A percentile compares a stretch with the other conserved stretches of the same genome.
phyloP scores from a whole-genome alignment of 2,797 vertebrate species.

The Pseudochirops corinnae region DNA sequence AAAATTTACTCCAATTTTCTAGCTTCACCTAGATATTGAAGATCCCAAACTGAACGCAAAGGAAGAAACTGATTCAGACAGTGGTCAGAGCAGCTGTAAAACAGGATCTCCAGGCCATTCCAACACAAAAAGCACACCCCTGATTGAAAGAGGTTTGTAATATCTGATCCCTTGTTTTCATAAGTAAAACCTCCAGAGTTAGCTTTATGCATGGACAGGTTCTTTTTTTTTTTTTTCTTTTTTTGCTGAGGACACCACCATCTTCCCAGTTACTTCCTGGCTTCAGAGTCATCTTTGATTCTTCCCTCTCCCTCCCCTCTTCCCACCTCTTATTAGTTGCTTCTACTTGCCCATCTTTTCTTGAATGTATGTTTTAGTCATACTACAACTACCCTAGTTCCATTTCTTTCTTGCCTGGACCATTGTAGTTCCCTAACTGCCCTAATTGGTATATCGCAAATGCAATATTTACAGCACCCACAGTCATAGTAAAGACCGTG shows the following conservation, averaged over 20 bases:
- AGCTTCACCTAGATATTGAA: conserved; percentile 66
- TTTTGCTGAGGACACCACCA: conserved; percentile 3
- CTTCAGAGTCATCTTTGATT: not conserved
- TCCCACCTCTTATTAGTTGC: not conserved
- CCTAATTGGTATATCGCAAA: too few species aligned
- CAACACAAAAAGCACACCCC: not conserved
- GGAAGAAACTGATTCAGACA: conserved; percentile 82
- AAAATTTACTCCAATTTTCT: conserved; percentile 24
- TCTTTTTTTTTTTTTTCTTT: conserved; percentile 52
- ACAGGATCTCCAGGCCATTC: conserved; percentile 27
- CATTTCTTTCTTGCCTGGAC: not conserved
- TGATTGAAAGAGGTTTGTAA: conserved; percentile 83
- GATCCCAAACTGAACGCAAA: conserved; percentile 63
- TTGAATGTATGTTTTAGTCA: not conserved
- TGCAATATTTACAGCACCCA: too few species aligned
- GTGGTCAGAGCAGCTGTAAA: conserved; percentile 86
- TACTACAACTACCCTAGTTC: not conserved
- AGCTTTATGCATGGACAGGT: conserved; percentile 27
- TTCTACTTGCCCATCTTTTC: not conserved
- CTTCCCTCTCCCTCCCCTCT: not conserved
- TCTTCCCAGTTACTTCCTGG: not conserved
- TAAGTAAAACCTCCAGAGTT: not conserved
- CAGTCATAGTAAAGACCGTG: too few species aligned
- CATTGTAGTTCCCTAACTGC: not conserved
- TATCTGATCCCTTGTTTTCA: not conserved